These are phyloP conservation scores for Ctenosaura bakeri DNA, from an alignment of 2,797 vertebrate genomes.

Conservation along the genomic window DNA sequence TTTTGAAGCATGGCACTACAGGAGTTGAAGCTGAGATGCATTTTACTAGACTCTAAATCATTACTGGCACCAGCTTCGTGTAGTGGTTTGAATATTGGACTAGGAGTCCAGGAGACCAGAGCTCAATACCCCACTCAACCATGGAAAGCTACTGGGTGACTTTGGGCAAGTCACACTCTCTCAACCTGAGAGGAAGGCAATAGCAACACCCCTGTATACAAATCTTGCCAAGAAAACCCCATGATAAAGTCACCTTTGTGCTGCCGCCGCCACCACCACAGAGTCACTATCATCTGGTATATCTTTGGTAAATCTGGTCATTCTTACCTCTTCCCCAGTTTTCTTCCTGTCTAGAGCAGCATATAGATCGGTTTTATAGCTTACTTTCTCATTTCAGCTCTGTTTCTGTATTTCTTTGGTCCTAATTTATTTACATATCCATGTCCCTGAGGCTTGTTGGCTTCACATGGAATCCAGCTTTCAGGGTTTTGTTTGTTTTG, in stretches of 20 bases:
- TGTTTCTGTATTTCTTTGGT: not conserved
- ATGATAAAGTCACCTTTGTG: too few relatives aligned
- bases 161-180: too few relatives aligned
- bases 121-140: too few relatives aligned
- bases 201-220: too few relatives aligned
- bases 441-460: not conserved
- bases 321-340: not conserved
- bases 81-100: too few relatives aligned
- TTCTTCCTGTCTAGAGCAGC: not conserved
- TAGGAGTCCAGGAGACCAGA: too few relatives aligned
- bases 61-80: not conserved
- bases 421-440: not conserved
- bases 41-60: not conserved
- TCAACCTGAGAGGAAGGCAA: too few relatives aligned
- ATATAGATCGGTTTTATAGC: not conserved
- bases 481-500: not conserved
- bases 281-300: too few relatives aligned
- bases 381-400: not conserved
- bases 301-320: too few relatives aligned
- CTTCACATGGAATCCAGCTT: not conserved
- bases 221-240: too few relatives aligned
- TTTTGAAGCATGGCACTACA: not conserved
- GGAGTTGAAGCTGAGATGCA: not conserved
- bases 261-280: too few relatives aligned
- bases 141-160: too few relatives aligned